Evolutionary conservation across 2,797 vertebrate genomes (phyloP), one percentile per base, ranked within the genome.

Genomic region (Poecile montanus): DNA sequence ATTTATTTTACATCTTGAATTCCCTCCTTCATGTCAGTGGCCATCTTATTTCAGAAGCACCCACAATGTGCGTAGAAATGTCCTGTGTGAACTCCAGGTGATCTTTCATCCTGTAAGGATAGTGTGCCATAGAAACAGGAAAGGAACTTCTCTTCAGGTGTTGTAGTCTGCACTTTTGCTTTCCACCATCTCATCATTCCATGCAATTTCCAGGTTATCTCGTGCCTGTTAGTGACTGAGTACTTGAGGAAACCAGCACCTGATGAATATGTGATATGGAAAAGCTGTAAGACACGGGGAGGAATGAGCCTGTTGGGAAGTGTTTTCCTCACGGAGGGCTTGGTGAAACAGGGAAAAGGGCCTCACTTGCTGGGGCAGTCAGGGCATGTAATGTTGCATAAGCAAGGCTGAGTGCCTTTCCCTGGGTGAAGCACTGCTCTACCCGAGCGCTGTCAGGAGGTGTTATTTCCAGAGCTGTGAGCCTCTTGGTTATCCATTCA

Each of bases 391-490:
- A 89, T 44, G 51, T n/a, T 95, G 86, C 85, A 53, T 71, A 82
- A 93, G 71, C 34, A 48, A 97, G 88, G 72, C 78, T 85, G 81
- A 70, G 70, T 81, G 88, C 74, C 87, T 95, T 92, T 95, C 91
- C 78, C 66, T 78, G 85, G 65, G 83, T 90, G 27, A 93, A 93
- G 67, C 36, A 9, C 34, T 61, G 53, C 68, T 88, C 74, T 95
- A 7, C 29, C 60, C n/a, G 27, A 94, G 88, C 5, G 3, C 86
- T 96, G 96, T 96, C 96, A 97, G 88, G 63, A 75, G n/a, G n/a
- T 80, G 90, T 96, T 90, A 97, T 87, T 97, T 97, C 96, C 95
- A 92, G 78, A 75, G 53, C 53, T 66, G 53, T 93, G 94, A 97
- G 85, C 77, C 50, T 95, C 53, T 88, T 94, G 70, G 79, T 85